Evolutionary conservation across 2,113 vertebrate genomes (phyloP).

Genomic region (Phylloscopus whistleri): DNA sequence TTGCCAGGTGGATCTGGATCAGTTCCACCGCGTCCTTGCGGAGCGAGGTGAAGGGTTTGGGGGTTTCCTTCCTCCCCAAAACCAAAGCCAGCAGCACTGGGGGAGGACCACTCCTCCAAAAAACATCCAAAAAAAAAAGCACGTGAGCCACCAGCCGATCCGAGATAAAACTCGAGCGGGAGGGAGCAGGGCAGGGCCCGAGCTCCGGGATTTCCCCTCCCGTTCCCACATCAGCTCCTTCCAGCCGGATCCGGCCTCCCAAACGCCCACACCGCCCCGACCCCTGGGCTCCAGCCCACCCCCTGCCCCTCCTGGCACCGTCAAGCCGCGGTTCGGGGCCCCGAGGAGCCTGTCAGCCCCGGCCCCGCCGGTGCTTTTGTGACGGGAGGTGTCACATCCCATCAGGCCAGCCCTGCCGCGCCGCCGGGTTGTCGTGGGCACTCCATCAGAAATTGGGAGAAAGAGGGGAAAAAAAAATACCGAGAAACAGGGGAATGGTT

Average conservation of each 20-base stretch:
- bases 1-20: neutral
- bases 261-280: accelerated
- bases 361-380: neutral
- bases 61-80: neutral
- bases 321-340: neutral
- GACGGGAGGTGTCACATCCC: neutral
- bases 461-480: neutral
- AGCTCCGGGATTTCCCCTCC: neutral
- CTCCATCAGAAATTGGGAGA: accelerated
- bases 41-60: neutral
- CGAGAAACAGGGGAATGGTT: neutral
- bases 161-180: neutral
- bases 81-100: neutral
- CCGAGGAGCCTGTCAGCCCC: neutral
- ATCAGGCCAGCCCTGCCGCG: neutral
- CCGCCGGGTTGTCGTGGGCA: accelerated
- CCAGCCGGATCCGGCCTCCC: neutral
- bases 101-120: neutral
- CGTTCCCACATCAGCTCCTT: accelerated
- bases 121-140: neutral
- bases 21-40: neutral
- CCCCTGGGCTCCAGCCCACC: neutral
- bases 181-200: slow-evolving; percentile 17
- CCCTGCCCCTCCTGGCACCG: neutral
- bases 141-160: neutral